Base-by-base conservation (phyloP, 2,113 vertebrate genomes). In the Prolemur simus region DNA sequence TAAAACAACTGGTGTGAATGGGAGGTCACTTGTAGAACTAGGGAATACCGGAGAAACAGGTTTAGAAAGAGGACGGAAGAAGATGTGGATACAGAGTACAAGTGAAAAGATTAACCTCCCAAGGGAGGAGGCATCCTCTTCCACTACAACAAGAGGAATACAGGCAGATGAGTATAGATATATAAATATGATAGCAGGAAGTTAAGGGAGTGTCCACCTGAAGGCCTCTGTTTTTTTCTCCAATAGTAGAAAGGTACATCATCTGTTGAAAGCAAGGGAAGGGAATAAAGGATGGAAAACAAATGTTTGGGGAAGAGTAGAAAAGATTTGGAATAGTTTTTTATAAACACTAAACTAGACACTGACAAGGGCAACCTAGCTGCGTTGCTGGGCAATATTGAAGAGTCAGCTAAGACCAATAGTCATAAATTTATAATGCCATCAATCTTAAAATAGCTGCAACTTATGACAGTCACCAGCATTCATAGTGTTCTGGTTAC, bases 21-120 rank as follows among this genome's bases (percentile, higher is more conserved):
- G 13, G 42, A 52, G 45, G n/a, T 71, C 23, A 58, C 56, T 73
- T 71, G 12, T 78, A 5, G 66, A 93, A 20, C n/a, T 5, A n/a
- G 45, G 54, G 29, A 87, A 83, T n/a, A 68, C n/a, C 8, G 6
- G 54, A 93, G n/a, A 90, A 84, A 52, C 85, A 96, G 32, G 32
- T 74, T 97, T 89, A 54, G 42, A 54, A 95, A 89, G 64, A 83
- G 34, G 42, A 87, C 71, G 47, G 45, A 91, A 13, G 27, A 96
- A 73, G 32, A 85, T 23, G 17, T n/a, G 34, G 15, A 34, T 8
- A 58, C 32, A 54, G 45, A 74, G 49, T 45, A 76, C 49, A 42
- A 74, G 17, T 64, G 76, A 47, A 77, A 49, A 71, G 47, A 64
- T 60, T 52, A 49, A 20, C 39, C 29, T 87, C 29, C 8, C 12